A percentile compares a stretch with the other conserved stretches of the same genome.
Evolutionary conservation across 2,113 vertebrate genomes (phyloP).

Genomic region (Narcine bancroftii): DNA sequence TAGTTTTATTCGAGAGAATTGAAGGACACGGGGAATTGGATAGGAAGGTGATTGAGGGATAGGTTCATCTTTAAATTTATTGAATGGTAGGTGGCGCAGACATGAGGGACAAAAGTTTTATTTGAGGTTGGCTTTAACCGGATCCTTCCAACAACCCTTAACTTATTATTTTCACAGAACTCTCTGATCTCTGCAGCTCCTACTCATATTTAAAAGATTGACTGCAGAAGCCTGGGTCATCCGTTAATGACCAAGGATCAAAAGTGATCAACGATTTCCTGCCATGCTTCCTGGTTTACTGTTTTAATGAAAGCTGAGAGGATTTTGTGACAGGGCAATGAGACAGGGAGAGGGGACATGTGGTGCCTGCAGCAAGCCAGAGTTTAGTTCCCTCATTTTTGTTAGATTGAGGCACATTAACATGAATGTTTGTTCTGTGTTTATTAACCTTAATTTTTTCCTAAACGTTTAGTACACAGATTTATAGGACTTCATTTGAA

Average conservation of each 20-base stretch:
- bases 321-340: neutral
- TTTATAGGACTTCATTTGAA: neutral
- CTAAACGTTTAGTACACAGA: neutral
- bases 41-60: too few species aligned
- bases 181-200: neutral
- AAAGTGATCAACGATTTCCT: too few species aligned
- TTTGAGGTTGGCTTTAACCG: too few species aligned
- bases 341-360: neutral
- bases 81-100: too few species aligned
- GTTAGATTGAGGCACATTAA: neutral
- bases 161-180: neutral
- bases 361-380: neutral
- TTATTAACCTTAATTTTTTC: neutral
- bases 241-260: too few species aligned
- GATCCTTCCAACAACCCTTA: neutral
- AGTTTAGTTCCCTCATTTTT: neutral
- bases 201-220: neutral
- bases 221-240: conserved; percentile 17
- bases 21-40: too few species aligned
- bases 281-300: too few species aligned
- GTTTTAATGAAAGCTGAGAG: neutral
- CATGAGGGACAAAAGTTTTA: too few species aligned
- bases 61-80: too few species aligned
- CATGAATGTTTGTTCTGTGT: neutral
- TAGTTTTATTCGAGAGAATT: too few species aligned